These are phyloP conservation scores for Trematomus bernacchii DNA, from an alignment of 2,797 vertebrate genomes.

Conservation along the genomic window DNA sequence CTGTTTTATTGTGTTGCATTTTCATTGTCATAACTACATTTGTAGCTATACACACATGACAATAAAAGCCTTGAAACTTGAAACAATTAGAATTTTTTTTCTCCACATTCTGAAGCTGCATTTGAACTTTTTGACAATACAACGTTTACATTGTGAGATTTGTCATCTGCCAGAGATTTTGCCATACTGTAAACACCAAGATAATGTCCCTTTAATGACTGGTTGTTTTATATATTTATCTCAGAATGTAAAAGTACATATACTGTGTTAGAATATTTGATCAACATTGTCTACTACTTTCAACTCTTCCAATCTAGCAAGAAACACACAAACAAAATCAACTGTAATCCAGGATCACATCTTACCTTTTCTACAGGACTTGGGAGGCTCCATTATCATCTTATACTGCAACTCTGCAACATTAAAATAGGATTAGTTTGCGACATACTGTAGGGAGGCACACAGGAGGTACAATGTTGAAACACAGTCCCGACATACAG, in stretches of 20 bases:
- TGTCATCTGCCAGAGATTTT: neutral
- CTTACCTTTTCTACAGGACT: constrained; percentile 80
- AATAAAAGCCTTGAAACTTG: too few relatives aligned
- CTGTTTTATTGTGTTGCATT: too few relatives aligned
- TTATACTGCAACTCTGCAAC: constrained; percentile 88
- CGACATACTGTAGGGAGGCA: constrained; percentile 1
- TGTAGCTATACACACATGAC: too few relatives aligned
- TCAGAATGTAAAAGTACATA: neutral
- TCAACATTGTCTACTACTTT: neutral
- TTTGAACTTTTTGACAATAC: neutral
- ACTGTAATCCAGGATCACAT: neutral
- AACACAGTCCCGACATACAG: constrained; percentile 22
- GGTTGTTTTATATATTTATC: neutral
- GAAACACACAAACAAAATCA: neutral
- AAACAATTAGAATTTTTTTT: too few relatives aligned
- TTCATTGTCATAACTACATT: too few relatives aligned
- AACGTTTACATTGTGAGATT: neutral
- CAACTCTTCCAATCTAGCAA: neutral
- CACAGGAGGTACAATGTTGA: constrained; percentile 14
- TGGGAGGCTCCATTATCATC: constrained; percentile 87
- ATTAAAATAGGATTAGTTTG: constrained; percentile 41
- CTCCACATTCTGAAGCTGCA: neutral
- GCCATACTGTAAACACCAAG: neutral
- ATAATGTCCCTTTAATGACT: neutral
- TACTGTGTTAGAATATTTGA: neutral